Evolutionary conservation across 2,888 invertebrate species (phyloP).

Genomic region (Brachypalpus laphriformis): DNA sequence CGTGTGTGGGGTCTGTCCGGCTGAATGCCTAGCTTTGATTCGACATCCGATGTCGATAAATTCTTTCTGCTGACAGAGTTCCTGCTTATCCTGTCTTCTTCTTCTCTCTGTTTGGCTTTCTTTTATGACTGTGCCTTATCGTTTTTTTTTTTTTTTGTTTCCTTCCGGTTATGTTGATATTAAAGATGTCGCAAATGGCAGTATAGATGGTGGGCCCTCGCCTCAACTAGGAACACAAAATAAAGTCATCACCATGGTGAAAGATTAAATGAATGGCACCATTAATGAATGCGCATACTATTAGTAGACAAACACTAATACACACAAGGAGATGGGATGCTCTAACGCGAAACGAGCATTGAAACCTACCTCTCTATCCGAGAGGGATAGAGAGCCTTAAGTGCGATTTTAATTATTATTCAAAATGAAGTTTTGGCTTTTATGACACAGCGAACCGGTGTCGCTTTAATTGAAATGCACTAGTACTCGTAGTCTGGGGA

Average conservation of each 20-base stretch:
- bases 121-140: constrained; percentile 49
- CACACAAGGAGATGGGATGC: background rate
- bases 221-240: constrained; percentile 1
- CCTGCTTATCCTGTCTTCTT: constrained; percentile 25
- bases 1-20: constrained; percentile 8
- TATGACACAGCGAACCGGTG: constrained; percentile 58
- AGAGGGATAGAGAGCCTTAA: constrained; percentile 6
- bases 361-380: background rate
- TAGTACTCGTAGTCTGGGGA: constrained; percentile 25
- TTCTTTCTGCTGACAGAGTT: constrained; percentile 19
- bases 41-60: constrained; percentile 62
- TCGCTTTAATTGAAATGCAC: constrained; percentile 66
- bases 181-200: constrained; percentile 51
- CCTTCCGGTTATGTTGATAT: constrained; percentile 64
- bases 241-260: constrained; percentile 37
- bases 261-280: constrained; percentile 47
- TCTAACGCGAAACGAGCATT: background rate
- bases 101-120: constrained; percentile 14
- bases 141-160: constrained; percentile 42
- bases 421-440: constrained; percentile 63
- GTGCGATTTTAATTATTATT: constrained; percentile 58
- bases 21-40: constrained; percentile 35
- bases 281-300: constrained; percentile 73
- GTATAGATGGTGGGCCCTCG: background rate
- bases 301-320: constrained; percentile 55